Percentiles rank a stretch among this genome's conserved stretches.
Evolutionary conservation across 2,113 vertebrate genomes (phyloP).

Genomic region (Okapia johnstoni): DNA sequence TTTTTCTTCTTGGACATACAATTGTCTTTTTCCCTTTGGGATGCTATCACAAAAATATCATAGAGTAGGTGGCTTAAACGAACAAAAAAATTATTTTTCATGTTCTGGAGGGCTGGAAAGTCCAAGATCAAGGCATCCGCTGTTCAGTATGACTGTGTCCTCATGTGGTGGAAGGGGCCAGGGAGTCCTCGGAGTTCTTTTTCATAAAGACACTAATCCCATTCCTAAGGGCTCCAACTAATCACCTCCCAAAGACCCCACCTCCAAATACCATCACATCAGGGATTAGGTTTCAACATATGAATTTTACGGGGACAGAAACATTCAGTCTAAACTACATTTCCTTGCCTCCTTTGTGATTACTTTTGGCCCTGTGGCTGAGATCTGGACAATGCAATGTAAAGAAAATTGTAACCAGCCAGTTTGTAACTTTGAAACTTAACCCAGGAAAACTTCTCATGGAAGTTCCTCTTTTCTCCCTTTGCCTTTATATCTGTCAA

Average conservation of each 20-base stretch:
- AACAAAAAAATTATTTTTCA: background rate
- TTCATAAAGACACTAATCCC: background rate
- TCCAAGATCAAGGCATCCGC: background rate
- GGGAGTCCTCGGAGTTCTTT: background rate
- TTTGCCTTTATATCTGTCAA: background rate
- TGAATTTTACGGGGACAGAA: background rate
- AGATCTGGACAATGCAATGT: background rate
- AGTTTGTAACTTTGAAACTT: background rate
- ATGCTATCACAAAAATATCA: background rate
- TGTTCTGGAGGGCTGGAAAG: background rate
- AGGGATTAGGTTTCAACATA: background rate
- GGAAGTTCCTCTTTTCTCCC: background rate
- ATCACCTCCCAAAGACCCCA: background rate
- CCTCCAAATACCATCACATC: background rate
- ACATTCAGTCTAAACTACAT: background rate
- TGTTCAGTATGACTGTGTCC: background rate
- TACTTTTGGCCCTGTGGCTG: background rate
- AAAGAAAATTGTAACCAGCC: background rate
- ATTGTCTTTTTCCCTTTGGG: background rate
- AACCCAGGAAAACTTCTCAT: background rate
- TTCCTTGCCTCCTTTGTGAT: background rate
- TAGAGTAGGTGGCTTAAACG: background rate
- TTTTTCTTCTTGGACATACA: background rate
- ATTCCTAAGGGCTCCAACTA: background rate
- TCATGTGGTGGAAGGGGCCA: background rate